phyloP scores from a whole-genome alignment of 2,888 invertebrate species.

The Chrysotoxum bicinctum region DNA sequence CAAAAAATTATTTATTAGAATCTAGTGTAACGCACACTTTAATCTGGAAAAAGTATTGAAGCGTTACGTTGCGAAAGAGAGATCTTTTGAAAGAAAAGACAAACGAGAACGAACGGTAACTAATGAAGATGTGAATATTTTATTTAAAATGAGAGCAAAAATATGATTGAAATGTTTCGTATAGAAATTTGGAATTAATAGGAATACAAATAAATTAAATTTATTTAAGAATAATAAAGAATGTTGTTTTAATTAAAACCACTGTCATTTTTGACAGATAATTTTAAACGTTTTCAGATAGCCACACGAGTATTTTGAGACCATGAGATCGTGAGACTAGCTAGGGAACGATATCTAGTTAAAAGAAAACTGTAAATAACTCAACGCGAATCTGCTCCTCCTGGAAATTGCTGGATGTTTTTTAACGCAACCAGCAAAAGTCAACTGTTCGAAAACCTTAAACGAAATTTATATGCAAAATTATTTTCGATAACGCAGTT shows the following conservation, averaged over 20 bases:
- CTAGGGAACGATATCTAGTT: no score
- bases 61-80: background rate
- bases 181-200: conserved; percentile 64
- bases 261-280: no score
- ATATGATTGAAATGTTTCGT: conserved; percentile 52
- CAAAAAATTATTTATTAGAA: conserved; percentile 28
- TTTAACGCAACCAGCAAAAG: no score
- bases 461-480: no score
- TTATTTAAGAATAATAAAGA: conserved; percentile 50
- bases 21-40: conserved; percentile 65
- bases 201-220: conserved; percentile 64
- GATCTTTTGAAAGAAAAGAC: conserved; percentile 12
- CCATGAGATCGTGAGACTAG: no score
- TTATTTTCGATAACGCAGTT: no score
- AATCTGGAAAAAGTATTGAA: conserved; percentile 27
- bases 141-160: conserved; percentile 8
- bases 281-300: no score
- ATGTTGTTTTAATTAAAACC: conserved; percentile 2
- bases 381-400: no score
- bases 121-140: conserved; percentile 11
- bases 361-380: no score
- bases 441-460: no score
- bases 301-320: no score
- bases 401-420: no score
- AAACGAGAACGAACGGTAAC: background rate